These are phyloP conservation scores for Prosopocoilus inquinatus DNA, from an alignment of 2,888 invertebrate species.

Conservation along the genomic window DNA sequence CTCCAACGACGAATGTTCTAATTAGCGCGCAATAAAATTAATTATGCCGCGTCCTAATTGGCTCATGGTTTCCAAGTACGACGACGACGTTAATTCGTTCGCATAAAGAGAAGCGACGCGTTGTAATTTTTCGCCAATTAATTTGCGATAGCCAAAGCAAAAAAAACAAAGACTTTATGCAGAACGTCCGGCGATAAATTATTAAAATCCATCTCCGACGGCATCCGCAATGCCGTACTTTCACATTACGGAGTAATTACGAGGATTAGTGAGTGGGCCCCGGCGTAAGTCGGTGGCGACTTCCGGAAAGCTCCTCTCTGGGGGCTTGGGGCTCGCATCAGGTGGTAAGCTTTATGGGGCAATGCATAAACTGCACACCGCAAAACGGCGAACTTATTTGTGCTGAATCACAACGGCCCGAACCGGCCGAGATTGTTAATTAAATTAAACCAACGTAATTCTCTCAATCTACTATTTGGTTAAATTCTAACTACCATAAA, in stretches of 20 bases:
- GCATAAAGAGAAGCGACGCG: no score
- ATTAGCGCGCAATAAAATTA: no score
- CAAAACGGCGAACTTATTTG: not conserved
- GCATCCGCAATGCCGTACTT: conserved; percentile 35
- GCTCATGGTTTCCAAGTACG: no score
- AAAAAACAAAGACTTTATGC: no score
- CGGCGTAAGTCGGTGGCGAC: conserved; percentile 37
- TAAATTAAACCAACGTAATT: conserved; percentile 22
- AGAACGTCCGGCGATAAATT: conserved; percentile 32
- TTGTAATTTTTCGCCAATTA: no score
- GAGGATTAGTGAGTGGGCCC: conserved; percentile 37
- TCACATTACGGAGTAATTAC: conserved; percentile 42
- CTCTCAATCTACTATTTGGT: not conserved
- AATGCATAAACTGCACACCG: not conserved
- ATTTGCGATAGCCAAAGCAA: no score
- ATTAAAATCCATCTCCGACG: conserved; percentile 33
- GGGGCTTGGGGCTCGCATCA: conserved; percentile 15
- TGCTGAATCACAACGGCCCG: conserved; percentile 19
- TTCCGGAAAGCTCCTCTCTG: conserved; percentile 30
- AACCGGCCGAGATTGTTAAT: conserved; percentile 22
- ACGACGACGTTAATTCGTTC: no score
- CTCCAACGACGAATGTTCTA: no score
- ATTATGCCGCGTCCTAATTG: no score
- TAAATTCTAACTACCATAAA: no score
- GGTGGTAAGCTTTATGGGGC: conserved; percentile 15